phyloP scores from a whole-genome alignment of 2,888 invertebrate species.

The Eilema sororculum region DNA sequence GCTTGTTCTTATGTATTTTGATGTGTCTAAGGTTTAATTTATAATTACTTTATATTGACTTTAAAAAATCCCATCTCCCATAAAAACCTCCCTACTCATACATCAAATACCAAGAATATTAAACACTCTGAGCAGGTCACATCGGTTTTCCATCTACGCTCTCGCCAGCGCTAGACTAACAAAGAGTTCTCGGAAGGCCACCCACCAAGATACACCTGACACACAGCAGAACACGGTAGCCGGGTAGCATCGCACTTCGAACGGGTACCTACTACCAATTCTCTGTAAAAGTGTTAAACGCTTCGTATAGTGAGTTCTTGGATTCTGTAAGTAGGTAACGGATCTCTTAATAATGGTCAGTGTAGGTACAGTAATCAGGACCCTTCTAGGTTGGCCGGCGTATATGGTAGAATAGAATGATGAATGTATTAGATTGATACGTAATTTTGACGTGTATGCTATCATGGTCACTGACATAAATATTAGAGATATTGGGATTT shows the following conservation, averaged over 20 bases:
- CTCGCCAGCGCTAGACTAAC: constrained; percentile 13
- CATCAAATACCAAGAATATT: constrained; percentile 11
- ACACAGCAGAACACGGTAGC: constrained; percentile 74
- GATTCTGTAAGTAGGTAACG: background rate
- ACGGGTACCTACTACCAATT: constrained; percentile 40
- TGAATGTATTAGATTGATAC: no score
- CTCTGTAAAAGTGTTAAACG: constrained; percentile 31
- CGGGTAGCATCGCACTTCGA: constrained; percentile 59
- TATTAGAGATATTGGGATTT: no score
- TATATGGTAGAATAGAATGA: no score
- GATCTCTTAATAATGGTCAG: background rate
- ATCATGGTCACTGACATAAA: no score
- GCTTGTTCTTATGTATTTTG: no score
- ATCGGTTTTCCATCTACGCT: constrained; percentile 10
- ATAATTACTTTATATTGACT: no score
- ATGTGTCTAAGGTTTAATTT: no score
- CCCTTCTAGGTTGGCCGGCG: no score
- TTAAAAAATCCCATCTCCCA: background rate
- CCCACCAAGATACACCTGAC: constrained; percentile 69
- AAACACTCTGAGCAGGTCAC: constrained; percentile 6
- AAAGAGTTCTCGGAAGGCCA: constrained; percentile 75
- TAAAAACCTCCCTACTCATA: background rate
- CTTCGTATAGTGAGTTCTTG: background rate
- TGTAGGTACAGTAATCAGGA: no score
- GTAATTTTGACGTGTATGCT: no score